phyloP scores from a whole-genome alignment of 2,888 invertebrate species.

The Lasioglossum lativentre region DNA sequence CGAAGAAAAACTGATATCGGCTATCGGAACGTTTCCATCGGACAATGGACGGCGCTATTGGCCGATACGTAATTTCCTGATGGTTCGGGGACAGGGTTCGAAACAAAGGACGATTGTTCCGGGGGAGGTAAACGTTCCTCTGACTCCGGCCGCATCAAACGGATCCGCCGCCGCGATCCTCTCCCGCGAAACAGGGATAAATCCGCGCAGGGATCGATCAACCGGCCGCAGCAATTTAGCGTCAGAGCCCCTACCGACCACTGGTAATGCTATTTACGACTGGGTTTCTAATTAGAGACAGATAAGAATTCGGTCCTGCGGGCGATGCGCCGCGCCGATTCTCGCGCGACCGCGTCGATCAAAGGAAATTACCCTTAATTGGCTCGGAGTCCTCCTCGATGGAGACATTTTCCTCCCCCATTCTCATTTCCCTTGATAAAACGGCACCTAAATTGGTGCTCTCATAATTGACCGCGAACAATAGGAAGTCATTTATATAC shows the following conservation, averaged over 20 bases:
- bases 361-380: slow-evolving; percentile 23
- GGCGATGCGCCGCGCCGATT: neutral
- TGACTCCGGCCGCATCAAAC: slow-evolving; percentile 26
- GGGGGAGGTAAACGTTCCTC: neutral
- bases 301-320: slow-evolving; percentile 17
- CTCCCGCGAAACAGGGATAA: slow-evolving; percentile 17
- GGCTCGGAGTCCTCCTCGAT: neutral
- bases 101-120: slow-evolving; percentile 26
- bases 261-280: slow-evolving; percentile 59
- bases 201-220: slow-evolving; percentile 33
- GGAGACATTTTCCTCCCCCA: neutral
- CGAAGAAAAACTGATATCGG: neutral
- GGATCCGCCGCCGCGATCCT: neutral
- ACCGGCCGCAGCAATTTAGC: slow-evolving; percentile 27
- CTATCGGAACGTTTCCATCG: neutral
- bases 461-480: neutral
- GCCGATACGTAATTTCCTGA: slow-evolving; percentile 40
- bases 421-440: neutral
- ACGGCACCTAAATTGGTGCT: neutral
- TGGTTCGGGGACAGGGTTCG: neutral
- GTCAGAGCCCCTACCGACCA: slow-evolving; percentile 63
- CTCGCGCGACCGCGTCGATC: neutral
- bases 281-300: slow-evolving; percentile 34
- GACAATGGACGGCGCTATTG: neutral
- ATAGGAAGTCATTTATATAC: neutral